Evolutionary conservation across 30 jellyfish, hydroid and myxozoan species (phyloP).

Genomic region (Morbakka virulenta): DNA sequence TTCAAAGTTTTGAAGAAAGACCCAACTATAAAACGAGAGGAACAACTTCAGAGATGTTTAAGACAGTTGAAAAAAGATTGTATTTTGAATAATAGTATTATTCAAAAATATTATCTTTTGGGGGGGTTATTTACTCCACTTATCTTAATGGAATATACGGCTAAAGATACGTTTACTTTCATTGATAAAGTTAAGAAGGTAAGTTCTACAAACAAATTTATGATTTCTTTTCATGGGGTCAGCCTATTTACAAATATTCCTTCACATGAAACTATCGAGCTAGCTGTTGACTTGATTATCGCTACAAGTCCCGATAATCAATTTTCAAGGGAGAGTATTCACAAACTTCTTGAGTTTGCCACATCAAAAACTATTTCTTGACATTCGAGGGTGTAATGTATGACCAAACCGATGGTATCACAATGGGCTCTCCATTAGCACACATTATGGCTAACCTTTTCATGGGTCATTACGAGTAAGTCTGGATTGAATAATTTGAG

Average conservation of each 20-base stretch:
- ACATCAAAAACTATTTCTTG: slow-evolving; percentile 8
- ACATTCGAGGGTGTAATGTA: background rate
- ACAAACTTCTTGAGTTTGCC: background rate
- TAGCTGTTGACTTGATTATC: background rate
- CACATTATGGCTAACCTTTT: too few species aligned
- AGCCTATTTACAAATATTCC: slow-evolving; percentile 9
- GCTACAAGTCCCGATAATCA: background rate
- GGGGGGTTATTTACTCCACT: too few species aligned
- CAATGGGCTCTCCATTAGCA: too few species aligned
- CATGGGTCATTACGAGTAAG: too few species aligned
- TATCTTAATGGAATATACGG: background rate
- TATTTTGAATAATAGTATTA: too few species aligned
- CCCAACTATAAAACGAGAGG: too few species aligned
- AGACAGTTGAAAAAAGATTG: too few species aligned
- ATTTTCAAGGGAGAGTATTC: background rate
- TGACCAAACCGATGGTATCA: slow-evolving; percentile 13
- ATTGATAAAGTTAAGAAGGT: background rate
- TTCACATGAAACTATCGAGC: slow-evolving; percentile 7
- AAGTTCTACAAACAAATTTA: background rate
- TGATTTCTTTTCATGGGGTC: slow-evolving; percentile 8
- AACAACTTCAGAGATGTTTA: too few species aligned
- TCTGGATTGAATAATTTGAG: too few species aligned
- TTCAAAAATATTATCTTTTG: too few species aligned
- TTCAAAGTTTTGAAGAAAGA: too few species aligned
- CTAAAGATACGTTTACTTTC: background rate